Percentiles rank a stretch among this genome's conserved stretches.
Conservation (phyloP, 2,113 vertebrate species). For the Cephalopholis sonnerati region DNA sequence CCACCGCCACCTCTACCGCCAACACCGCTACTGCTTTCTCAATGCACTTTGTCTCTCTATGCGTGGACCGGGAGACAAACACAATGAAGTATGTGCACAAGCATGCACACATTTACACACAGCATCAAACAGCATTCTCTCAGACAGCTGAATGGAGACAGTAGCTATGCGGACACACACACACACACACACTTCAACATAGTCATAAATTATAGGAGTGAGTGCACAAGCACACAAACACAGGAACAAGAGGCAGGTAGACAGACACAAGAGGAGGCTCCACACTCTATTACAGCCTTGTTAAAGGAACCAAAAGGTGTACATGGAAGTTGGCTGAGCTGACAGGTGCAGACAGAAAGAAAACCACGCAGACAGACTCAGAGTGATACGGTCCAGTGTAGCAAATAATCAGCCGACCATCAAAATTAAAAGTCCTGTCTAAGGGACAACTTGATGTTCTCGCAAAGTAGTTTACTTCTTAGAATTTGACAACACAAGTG, state of each 20-base stretch:
- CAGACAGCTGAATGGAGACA: constrained; percentile 43
- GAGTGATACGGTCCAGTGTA: background rate
- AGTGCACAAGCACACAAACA: constrained; percentile 9
- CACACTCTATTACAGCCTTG: constrained; percentile 46
- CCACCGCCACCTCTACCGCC: constrained; percentile 15
- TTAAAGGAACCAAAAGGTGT: constrained; percentile 48
- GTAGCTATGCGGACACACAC: constrained; percentile 14
- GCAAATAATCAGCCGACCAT: background rate
- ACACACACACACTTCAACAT: background rate
- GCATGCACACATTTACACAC: constrained; percentile 57
- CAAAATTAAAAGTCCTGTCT: background rate
- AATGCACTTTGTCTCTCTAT: constrained; percentile 91
- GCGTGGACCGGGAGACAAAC: constrained; percentile 71
- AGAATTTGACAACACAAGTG: constrained; percentile 14
- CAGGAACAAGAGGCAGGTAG: constrained; percentile 51
- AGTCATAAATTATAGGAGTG: constrained; percentile 32
- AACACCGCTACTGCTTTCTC: constrained; percentile 80
- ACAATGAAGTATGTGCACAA: constrained; percentile 83
- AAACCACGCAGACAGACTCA: background rate
- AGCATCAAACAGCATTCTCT: constrained; percentile 28
- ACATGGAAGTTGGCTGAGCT: constrained; percentile 27
- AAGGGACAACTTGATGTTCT: background rate
- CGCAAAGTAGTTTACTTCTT: constrained; percentile 22
- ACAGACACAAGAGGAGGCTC: constrained; percentile 55
- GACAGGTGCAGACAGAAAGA: constrained; percentile 36